These are phyloP conservation scores for Bombus superbus DNA, from an alignment of 1,140 invertebrate species.

Conservation along the genomic window DNA sequence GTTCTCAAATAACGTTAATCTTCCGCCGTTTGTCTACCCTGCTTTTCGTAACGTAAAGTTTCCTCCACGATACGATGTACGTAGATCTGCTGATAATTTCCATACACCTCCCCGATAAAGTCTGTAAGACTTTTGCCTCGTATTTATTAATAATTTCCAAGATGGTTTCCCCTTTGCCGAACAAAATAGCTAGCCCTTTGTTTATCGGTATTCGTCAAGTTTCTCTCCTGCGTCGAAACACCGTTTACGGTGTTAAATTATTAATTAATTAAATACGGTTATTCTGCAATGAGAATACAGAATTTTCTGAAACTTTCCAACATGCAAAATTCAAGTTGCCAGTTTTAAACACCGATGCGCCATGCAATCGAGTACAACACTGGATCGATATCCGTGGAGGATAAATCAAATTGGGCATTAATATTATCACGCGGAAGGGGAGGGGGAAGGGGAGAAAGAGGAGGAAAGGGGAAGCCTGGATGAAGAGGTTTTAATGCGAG, in stretches of 20 bases:
- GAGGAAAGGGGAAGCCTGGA: not conserved
- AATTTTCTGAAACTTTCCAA: no score
- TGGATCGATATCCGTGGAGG: not conserved
- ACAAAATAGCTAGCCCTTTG: not conserved
- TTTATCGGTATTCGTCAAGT: no score
- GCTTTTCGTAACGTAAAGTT: slow-evolving; percentile 20
- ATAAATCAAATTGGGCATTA: slow-evolving; percentile 22
- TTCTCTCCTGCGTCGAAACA: no score
- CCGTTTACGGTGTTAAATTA: no score
- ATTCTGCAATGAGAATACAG: no score
- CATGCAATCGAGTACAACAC: not conserved
- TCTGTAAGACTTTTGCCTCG: not conserved
- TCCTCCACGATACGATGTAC: not conserved
- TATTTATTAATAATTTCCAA: not conserved
- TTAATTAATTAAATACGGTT: no score
- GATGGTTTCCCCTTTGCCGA: not conserved
- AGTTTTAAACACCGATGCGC: not conserved
- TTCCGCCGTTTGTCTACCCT: slow-evolving; percentile 13
- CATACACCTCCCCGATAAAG: not conserved
- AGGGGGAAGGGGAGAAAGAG: no score
- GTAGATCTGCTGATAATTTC: not conserved
- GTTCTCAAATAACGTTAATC: slow-evolving; percentile 56
- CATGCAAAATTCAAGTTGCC: no score
- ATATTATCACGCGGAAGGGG: not conserved
- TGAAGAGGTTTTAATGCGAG: slow-evolving; percentile 41